Percentiles rank a stretch among this genome's conserved stretches.
These are phyloP conservation scores for Brenthis hecate DNA, from an alignment of 2,888 invertebrate species.

Conservation along the genomic window DNA sequence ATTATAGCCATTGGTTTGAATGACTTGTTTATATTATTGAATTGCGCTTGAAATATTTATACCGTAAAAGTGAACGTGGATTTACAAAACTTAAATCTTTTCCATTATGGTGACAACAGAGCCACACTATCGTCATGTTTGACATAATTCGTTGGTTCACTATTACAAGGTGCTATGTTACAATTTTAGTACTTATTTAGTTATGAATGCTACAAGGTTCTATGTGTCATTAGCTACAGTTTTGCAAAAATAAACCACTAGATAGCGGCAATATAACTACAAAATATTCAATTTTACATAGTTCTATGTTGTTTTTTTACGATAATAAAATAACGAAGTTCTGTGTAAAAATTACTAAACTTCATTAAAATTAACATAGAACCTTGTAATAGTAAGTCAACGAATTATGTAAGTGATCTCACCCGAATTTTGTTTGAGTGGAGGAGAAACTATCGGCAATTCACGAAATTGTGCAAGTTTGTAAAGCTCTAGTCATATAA, in stretches of 20 bases:
- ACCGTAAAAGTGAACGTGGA: slow-evolving; percentile 1
- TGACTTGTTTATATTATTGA: slow-evolving; percentile 13
- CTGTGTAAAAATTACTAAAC: too few species aligned
- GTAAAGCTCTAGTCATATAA: slow-evolving; percentile 2
- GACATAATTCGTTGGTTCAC: neutral
- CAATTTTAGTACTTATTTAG: too few species aligned
- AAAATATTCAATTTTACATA: too few species aligned
- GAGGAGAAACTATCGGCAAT: neutral
- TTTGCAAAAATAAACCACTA: too few species aligned
- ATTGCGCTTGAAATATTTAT: slow-evolving; percentile 12
- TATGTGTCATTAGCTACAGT: too few species aligned
- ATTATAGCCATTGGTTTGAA: slow-evolving; percentile 30
- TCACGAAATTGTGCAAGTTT: slow-evolving; percentile 1
- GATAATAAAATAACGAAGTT: too few species aligned
- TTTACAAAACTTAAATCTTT: neutral
- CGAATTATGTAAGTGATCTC: neutral
- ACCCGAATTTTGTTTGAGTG: neutral
- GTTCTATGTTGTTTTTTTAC: too few species aligned
- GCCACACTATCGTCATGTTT: neutral
- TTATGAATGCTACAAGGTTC: too few species aligned
- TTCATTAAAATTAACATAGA: too few species aligned
- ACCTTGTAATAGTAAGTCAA: too few species aligned
- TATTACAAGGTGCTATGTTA: too few species aligned
- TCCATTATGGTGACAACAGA: neutral
- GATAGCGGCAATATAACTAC: too few species aligned